Evolutionary conservation across 2,888 invertebrate species (phyloP).

Genomic region (Nomada fabriciana): DNA sequence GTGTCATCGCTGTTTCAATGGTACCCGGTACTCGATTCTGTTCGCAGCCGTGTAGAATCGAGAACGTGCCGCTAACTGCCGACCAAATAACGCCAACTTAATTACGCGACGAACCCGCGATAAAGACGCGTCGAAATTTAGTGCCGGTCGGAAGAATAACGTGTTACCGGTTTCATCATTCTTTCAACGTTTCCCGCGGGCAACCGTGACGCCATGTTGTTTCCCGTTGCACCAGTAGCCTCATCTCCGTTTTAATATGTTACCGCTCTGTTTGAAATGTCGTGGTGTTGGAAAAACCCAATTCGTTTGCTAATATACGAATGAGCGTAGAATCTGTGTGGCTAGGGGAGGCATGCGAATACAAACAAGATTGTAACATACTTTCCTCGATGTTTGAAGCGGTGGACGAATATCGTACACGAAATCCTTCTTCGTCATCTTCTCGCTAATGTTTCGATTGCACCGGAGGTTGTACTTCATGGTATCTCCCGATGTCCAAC

Average conservation of each 20-base stretch:
- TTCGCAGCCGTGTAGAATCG: too few species aligned
- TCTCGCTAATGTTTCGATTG: slow-evolving; percentile 76
- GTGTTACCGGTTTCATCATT: not conserved
- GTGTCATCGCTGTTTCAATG: too few species aligned
- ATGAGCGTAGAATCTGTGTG: too few species aligned
- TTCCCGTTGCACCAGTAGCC: slow-evolving; percentile 13
- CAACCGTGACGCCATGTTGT: slow-evolving; percentile 16
- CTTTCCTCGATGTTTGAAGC: slow-evolving; percentile 56
- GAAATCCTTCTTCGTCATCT: slow-evolving; percentile 79
- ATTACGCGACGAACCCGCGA: too few species aligned
- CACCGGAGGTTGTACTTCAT: slow-evolving; percentile 78
- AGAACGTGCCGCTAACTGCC: too few species aligned
- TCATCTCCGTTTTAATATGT: slow-evolving; percentile 28
- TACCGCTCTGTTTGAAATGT: not conserved
- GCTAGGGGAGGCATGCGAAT: not conserved
- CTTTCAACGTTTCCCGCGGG: not conserved
- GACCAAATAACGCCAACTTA: too few species aligned
- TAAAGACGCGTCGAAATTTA: not conserved
- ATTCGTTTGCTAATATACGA: not conserved
- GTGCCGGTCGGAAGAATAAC: not conserved
- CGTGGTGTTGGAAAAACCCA: not conserved
- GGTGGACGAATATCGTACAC: slow-evolving; percentile 76
- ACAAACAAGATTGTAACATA: not conserved
- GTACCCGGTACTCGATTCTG: too few species aligned
- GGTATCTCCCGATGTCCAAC: slow-evolving; percentile 57